phyloP scores from a whole-genome alignment of 2,113 vertebrate species.

The Octodon degus region DNA sequence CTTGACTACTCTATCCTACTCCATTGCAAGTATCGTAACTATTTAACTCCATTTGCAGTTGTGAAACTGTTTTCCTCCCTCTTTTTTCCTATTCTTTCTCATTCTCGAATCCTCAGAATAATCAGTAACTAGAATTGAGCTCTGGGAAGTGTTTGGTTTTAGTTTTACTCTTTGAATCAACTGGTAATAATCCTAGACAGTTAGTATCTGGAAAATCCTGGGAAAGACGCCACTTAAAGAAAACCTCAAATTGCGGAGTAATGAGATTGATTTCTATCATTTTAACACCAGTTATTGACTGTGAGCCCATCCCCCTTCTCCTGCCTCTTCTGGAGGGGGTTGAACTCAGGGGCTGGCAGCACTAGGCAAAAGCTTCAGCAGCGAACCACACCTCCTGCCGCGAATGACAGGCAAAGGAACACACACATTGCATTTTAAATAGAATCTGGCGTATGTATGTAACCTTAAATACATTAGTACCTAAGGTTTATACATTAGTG shows the following conservation, averaged over 20 bases:
- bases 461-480: neutral
- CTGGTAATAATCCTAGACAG: neutral
- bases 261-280: neutral
- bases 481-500: neutral
- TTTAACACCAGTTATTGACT: neutral
- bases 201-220: neutral
- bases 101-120: neutral
- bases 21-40: neutral
- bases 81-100: neutral
- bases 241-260: neutral
- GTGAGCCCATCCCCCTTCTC: neutral
- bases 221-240: neutral
- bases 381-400: neutral
- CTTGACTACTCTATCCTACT: conserved; percentile 2
- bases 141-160: neutral
- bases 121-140: neutral
- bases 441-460: neutral
- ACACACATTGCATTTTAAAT: neutral
- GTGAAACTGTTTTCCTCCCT: neutral
- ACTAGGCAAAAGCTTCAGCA: no score
- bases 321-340: neutral
- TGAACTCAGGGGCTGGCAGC: neutral
- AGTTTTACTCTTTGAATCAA: neutral
- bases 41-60: conserved; percentile 38
- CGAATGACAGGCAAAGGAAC: neutral